Conservation (phyloP, 1,140 invertebrate genomes). For the Aporrectodea caliginosa region DNA sequence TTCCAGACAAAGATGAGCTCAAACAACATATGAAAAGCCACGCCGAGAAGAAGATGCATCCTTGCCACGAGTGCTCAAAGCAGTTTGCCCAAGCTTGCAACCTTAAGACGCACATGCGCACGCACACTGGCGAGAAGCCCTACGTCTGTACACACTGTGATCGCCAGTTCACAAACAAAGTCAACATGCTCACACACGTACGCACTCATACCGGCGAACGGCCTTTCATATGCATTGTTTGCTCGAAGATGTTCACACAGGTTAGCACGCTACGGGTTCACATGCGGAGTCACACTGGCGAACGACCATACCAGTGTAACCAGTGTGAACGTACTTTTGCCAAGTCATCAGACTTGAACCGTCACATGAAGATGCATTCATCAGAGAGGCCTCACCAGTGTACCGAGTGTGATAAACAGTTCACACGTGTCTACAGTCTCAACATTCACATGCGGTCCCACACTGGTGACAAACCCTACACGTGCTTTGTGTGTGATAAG, state of each 20-base stretch:
- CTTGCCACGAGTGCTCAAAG: slow-evolving; percentile 69
- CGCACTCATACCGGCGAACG: slow-evolving; percentile 39
- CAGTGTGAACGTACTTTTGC: slow-evolving; percentile 61
- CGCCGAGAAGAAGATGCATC: background rate
- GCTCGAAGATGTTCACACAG: slow-evolving; percentile 30
- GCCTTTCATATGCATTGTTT: slow-evolving; percentile 29
- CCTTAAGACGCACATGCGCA: slow-evolving; percentile 92
- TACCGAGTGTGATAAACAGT: slow-evolving; percentile 7
- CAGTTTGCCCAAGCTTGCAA: slow-evolving; percentile 96
- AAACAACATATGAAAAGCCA: background rate
- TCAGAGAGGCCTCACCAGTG: slow-evolving; percentile 79
- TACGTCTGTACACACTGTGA: slow-evolving; percentile 29
- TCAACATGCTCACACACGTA: slow-evolving; percentile 31
- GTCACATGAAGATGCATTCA: slow-evolving; percentile 82
- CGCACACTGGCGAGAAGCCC: slow-evolving; percentile 94
- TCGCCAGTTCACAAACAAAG: slow-evolving; percentile 24
- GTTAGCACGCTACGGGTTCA: slow-evolving; percentile 68
- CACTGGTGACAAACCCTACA: slow-evolving; percentile 12
- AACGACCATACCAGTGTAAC: slow-evolving; percentile 80
- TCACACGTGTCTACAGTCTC: slow-evolving; percentile 17
- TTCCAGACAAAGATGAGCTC: background rate
- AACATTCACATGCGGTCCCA: slow-evolving; percentile 15
- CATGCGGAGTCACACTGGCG: slow-evolving; percentile 81
- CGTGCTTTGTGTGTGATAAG: slow-evolving; percentile 19
- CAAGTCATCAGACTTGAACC: slow-evolving; percentile 12